A percentile compares a stretch with the other conserved stretches of the same genome.
phyloP scores from a whole-genome alignment of 2,797 vertebrate species.

The Pangasius djambal region DNA sequence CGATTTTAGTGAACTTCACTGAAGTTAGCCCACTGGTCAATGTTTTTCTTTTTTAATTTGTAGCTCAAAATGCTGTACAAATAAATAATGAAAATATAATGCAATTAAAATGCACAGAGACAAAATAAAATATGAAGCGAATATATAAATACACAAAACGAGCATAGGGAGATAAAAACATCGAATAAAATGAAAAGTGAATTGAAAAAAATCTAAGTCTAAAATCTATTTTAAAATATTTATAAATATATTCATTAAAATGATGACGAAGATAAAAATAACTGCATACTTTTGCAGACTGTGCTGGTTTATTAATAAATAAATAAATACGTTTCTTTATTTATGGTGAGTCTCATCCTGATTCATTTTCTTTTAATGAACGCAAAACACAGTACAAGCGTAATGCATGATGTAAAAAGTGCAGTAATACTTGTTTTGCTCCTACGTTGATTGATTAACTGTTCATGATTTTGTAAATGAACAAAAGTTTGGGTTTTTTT shows the following conservation, averaged over 20 bases:
- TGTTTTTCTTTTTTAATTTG: neutral
- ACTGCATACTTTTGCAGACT: too few species aligned
- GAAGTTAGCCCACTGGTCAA: neutral
- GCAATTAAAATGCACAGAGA: neutral
- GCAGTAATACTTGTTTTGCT: neutral
- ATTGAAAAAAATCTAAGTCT: too few species aligned
- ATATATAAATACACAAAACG: neutral
- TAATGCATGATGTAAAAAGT: neutral
- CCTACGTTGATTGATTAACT: neutral
- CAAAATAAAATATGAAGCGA: neutral
- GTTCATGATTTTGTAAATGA: neutral
- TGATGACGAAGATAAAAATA: too few species aligned
- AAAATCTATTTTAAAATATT: too few species aligned
- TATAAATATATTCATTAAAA: too few species aligned
- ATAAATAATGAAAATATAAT: neutral
- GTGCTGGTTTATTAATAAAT: too few species aligned
- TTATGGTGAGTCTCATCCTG: too few species aligned
- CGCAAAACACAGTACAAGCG: neutral
- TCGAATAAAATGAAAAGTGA: neutral
- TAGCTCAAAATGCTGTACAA: neutral
- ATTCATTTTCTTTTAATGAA: neutral
- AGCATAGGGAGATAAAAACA: neutral
- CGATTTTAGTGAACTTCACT: neutral
- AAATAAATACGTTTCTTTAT: too few species aligned
- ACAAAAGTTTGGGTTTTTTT: neutral